Evolutionary conservation across 2,888 invertebrate genomes (phyloP).

Genomic region (Diarsia rubi): DNA sequence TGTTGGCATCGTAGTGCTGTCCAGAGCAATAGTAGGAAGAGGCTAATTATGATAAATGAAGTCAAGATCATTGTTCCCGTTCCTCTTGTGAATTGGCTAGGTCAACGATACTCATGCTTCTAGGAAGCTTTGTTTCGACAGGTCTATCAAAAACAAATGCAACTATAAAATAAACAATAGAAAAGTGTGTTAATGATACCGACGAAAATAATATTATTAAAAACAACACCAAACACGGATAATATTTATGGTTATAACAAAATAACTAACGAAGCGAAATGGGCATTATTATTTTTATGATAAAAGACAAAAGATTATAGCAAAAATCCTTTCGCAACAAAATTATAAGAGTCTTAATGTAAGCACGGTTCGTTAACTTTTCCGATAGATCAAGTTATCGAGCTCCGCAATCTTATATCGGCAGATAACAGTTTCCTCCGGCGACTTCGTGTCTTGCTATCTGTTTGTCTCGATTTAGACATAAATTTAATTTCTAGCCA

Average conservation of each 20-base stretch:
- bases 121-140: conserved; percentile 13
- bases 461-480: conserved; percentile 75
- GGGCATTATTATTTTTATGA: conserved; percentile 14
- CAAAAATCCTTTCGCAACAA: conserved; percentile 55
- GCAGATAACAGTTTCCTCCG: conserved; percentile 68
- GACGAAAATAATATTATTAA: conserved; percentile 6
- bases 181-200: conserved; percentile 30
- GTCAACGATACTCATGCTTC: conserved; percentile 17
- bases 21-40: conserved; percentile 49
- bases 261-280: conserved; percentile 7
- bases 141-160: not conserved
- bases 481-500: conserved; percentile 76
- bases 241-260: conserved; percentile 16
- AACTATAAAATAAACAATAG: conserved; percentile 8
- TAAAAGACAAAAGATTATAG: conserved; percentile 39
- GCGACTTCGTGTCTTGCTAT: conserved; percentile 74
- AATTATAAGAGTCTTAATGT: conserved; percentile 64
- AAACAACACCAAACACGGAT: not conserved
- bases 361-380: conserved; percentile 72
- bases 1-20: conserved; percentile 51
- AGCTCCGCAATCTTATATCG: conserved; percentile 65
- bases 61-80: conserved; percentile 48
- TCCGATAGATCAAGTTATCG: conserved; percentile 70
- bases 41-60: conserved; percentile 48
- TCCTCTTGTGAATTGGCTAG: conserved; percentile 26